Base-by-base conservation (phyloP, 2,888 invertebrate species). In the Lasioglossum vierecki region DNA sequence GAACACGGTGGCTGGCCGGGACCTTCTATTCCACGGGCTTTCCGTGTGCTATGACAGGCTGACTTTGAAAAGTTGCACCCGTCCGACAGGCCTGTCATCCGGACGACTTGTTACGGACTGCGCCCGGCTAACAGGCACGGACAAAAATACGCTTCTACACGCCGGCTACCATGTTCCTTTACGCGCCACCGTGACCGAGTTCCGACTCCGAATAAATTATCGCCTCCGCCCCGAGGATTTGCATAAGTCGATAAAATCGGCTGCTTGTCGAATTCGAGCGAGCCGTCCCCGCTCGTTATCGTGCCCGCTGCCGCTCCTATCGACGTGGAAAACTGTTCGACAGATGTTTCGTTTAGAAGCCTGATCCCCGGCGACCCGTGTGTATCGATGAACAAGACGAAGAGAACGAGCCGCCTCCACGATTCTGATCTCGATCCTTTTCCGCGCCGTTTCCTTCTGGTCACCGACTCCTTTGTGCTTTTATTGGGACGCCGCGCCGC, bases 1-100 rank as follows among this genome's bases (percentile, higher is more conserved):
- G 87, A 79, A 85, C 88, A 82, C 88, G 81, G 86, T 89, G 81
- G 86, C 88, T 82, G 80, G n/a, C 68, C 35, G 22, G 70, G 79
- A 76, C 84, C 82, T 84, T 87, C 88, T 85, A 85, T 83, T 84
- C 85, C 80, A 73, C 85, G 83, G 83, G 71, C 81, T 86, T 88
- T 84, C 80, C 85, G 44, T 81, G 82, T n/a, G n/a, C 88, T 87
- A 88, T 93, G 92, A 93, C 93, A 92, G 68, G 91, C 88, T 91
- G 90, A 93, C 91, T 92, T 93, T 93, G 93, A 93, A 88, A 93
- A 92, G 93, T 91, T 93, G 93, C 93, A 93, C 93, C 93, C 91
- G 93, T 92, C 93, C 85, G 93, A 93, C 93, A 86, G 89, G 86
- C 79, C 91, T 90, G 90, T 91, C 90, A 80, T 91, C 91, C 85